These are phyloP conservation scores for Tenebrio molitor DNA, from an alignment of 1,140 invertebrate species.

Conservation along the genomic window DNA sequence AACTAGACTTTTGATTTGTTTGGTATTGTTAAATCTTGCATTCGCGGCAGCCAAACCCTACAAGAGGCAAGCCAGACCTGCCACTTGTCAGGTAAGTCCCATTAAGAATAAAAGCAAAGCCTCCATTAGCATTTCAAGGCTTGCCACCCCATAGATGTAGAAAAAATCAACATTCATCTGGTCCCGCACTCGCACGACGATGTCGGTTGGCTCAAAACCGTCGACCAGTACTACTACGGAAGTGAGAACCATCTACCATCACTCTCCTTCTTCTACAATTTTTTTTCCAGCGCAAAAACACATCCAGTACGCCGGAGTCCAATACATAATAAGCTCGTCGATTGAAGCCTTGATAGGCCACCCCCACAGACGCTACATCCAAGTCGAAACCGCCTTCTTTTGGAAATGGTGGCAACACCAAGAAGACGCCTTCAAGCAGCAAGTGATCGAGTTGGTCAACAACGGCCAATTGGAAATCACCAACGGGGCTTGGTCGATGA, in stretches of 20 bases:
- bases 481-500: slow-evolving; percentile 82
- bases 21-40: not conserved
- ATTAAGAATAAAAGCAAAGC: not conserved
- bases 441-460: slow-evolving; percentile 66
- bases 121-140: slow-evolving; percentile 15
- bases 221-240: slow-evolving; percentile 86
- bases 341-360: slow-evolving; percentile 64
- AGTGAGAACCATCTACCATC: slow-evolving; percentile 65
- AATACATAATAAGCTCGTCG: slow-evolving; percentile 56
- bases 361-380: slow-evolving; percentile 67
- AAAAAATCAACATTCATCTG: slow-evolving; percentile 75
- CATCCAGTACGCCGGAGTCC: slow-evolving; percentile 70
- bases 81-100: slow-evolving; percentile 18
- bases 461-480: slow-evolving; percentile 83
- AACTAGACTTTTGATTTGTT: not conserved
- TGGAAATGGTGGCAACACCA: slow-evolving; percentile 80
- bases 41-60: not conserved
- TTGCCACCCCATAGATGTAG: not conserved
- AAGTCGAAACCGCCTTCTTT: slow-evolving; percentile 69
- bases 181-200: slow-evolving; percentile 82
- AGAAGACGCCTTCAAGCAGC: slow-evolving; percentile 68
- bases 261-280: not conserved
- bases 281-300: slow-evolving; percentile 17
- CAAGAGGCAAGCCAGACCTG: not conserved
- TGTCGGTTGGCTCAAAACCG: slow-evolving; percentile 87